Conservation (phyloP, 2,113 vertebrate genomes). For the Barbus barbus region DNA sequence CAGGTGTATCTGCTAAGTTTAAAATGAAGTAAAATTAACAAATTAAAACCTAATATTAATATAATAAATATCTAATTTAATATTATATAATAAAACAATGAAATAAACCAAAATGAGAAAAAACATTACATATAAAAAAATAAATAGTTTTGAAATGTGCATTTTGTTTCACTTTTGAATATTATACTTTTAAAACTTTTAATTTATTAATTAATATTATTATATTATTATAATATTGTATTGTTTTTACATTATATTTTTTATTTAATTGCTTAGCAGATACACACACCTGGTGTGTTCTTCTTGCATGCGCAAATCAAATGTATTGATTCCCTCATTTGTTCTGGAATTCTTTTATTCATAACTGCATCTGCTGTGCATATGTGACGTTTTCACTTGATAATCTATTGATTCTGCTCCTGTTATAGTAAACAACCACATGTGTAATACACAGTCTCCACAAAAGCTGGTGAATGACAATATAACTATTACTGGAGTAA, state of each 20-base stretch:
- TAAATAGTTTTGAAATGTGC: no score
- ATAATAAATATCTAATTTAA: not conserved
- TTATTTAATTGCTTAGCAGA: not conserved
- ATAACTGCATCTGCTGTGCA: not conserved
- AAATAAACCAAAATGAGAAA: not conserved
- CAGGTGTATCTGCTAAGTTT: no score
- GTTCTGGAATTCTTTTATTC: not conserved
- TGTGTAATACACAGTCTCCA: not conserved
- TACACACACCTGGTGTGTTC: not conserved
- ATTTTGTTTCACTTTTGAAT: not conserved
- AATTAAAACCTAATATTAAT: not conserved
- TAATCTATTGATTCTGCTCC: not conserved
- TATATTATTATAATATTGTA: not conserved
- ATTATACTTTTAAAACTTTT: not conserved
- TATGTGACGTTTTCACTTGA: not conserved
- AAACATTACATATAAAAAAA: not conserved
- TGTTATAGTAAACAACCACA: constrained; percentile 4
- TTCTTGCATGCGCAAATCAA: no score
- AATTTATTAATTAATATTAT: not conserved
- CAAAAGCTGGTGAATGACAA: constrained; percentile 5
- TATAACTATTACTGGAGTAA: constrained; percentile 14
- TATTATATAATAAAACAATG: not conserved
- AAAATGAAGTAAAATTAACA: no score
- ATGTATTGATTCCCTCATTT: not conserved
- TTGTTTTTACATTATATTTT: not conserved